Base-by-base conservation (phyloP, 2,888 invertebrate genomes). In the Spialia ferax region DNA sequence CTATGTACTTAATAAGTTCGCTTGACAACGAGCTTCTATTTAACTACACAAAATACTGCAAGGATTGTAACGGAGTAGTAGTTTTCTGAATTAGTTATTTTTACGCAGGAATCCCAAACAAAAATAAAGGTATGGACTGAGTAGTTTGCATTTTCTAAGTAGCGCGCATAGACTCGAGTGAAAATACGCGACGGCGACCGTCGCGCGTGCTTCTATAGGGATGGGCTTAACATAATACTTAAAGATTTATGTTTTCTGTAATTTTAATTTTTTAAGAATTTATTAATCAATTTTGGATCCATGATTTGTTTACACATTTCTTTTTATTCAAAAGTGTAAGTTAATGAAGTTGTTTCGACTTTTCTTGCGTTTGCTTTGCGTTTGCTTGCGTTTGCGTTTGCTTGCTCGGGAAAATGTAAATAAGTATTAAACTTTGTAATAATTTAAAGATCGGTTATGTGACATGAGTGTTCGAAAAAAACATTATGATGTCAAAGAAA, bases 111-210 rank as follows among this genome's bases (percentile, higher is more conserved):
- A 65, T 59, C 22, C 50, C 10, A 50, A 59, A 65, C 60, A 66
- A 63, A 66, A 64, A 57, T 60, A 69, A 61, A 71, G 62, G 55
- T 52, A 69, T 52, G 64, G 35, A 32, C 13, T 66, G 57, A 63
- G 65, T 59, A 35, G 59, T 55, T 71, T 66, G 72, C 75, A 76
- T 71, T 72, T 75, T 69, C 75, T 72, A 72, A 72, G 73, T 70
- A 72, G 73, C 32, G 73, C 26, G 71, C 74, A 74, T 77, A 80
- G 76, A 80, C 79, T 73, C 74, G 73, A 74, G 73, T 71, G 74
- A 77, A 78, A 74, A 69, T 76, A 74, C 69, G 69, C 70, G 69
- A 70, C 68, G 52, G 59, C 23, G 54, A 63, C 67, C 32, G 70
- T 64, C 69, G 67, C 60, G 56, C 54, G 59, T 65, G 65, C 65